Base-by-base conservation (phyloP, 1,140 invertebrate species). In the Drepana arcuata region DNA sequence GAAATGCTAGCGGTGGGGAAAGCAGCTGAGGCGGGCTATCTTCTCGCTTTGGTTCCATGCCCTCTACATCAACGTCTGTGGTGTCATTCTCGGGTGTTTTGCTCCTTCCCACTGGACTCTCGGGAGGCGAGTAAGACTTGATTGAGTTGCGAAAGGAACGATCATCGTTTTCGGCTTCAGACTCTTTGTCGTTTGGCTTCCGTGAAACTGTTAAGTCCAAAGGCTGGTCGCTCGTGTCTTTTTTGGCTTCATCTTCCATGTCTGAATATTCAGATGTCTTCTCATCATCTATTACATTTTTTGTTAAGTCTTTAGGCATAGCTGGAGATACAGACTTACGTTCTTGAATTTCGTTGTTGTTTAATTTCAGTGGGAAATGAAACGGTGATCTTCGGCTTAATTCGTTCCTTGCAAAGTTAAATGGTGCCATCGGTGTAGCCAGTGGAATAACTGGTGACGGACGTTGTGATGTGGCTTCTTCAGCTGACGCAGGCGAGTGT, bases 1-100 rank as follows among this genome's bases (percentile, higher is more conserved):
- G 91, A 48, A 93, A 93, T 1, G 90, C 90, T 86, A 94, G 89
- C n/a, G 87, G 85, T 9, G 86, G 87, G 33, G 54, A 72, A 7
- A 73, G 52, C 11, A 78, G 36, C 5, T 46, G 62, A 4, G 92
- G 64, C 89, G 91, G 41, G 87, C 89, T 14, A 88, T 91, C 63
- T 84, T 83, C 12, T 88, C 91, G 61, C 89, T 93, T 30, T 80
- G 70, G 42, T 34, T 81, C 71, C 25, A 79, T 72, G 10, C 78
- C 77, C 39, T 84, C 83, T 1, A 86, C 85, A 11, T 82, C 75
- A 5, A 83, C 78, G 23, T 85, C 77, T 0, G 74, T 72, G 0
- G 79, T 86, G 54, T 78, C 85, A 74, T 72, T 84, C 75, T 72
- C 86, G 53, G 55, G 85, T 72, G 30, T 83, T 38, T 84, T 81